These are phyloP conservation scores for Sinotaia quadrata DNA, from an alignment of 2,888 invertebrate genomes.

Conservation along the genomic window DNA sequence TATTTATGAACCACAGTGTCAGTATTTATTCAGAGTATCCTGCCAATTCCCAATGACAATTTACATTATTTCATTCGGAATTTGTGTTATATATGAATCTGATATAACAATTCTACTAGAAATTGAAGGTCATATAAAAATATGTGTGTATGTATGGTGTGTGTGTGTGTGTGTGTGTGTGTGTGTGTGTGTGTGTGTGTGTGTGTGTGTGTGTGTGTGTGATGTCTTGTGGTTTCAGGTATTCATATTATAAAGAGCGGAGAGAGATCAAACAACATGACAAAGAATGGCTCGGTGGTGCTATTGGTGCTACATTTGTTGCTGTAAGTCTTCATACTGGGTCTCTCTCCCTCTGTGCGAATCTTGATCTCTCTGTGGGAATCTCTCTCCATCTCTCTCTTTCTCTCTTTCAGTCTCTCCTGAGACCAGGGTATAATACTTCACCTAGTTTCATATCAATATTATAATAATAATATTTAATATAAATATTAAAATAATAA, in stretches of 20 bases:
- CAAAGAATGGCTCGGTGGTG: conserved; percentile 31
- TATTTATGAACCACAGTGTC: too few species aligned
- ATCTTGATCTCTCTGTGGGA: background rate
- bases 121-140: background rate
- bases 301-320: conserved; percentile 32
- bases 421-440: too few species aligned
- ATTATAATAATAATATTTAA: too few species aligned
- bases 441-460: too few species aligned
- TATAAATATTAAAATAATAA: too few species aligned
- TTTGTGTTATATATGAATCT: background rate
- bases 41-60: background rate
- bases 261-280: conserved; percentile 12
- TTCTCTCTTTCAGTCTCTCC: too few species aligned
- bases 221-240: background rate
- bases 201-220: background rate
- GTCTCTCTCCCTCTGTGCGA: background rate
- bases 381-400: too few species aligned
- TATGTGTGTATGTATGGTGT: conserved; percentile 5
- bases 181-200: background rate
- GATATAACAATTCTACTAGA: too few species aligned
- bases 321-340: conserved; percentile 29
- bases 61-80: background rate
- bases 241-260: background rate
- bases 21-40: too few species aligned
- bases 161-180: conserved; percentile 4